Evolutionary conservation across 2,113 vertebrate genomes (phyloP).

Genomic region (Alligator sinensis): DNA sequence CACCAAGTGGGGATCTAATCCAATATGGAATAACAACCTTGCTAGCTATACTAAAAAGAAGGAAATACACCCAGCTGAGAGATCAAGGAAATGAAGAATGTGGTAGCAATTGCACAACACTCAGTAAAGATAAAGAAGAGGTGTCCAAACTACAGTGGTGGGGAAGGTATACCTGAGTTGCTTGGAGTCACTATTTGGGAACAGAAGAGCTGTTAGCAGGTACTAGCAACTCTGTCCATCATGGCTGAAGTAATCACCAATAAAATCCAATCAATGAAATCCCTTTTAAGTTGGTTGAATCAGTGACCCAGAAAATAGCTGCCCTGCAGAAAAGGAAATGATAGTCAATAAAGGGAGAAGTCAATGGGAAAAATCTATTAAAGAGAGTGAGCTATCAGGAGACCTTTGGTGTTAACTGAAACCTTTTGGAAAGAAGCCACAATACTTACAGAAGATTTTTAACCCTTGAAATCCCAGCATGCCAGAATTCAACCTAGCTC

Average conservation of each 20-base stretch:
- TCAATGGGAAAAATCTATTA: slow-evolving; percentile 86
- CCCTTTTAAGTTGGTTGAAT: slow-evolving; percentile 86
- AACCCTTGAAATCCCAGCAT: slow-evolving; percentile 23
- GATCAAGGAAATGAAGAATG: background rate
- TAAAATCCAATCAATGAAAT: slow-evolving; percentile 87
- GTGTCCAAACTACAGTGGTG: background rate
- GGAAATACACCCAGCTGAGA: background rate
- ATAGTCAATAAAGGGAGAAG: slow-evolving; percentile 85
- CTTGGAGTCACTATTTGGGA: slow-evolving; percentile 9
- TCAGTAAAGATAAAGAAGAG: background rate
- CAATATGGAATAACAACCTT: fast-evolving
- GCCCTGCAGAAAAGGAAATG: slow-evolving; percentile 90
- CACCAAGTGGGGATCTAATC: fast-evolving
- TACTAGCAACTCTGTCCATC: slow-evolving; percentile 48
- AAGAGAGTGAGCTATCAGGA: slow-evolving; percentile 71
- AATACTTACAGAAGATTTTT: slow-evolving; percentile 53
- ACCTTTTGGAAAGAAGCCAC: slow-evolving; percentile 82
- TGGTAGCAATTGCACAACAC: background rate
- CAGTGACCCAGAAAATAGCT: slow-evolving; percentile 92
- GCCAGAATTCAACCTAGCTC: background rate
- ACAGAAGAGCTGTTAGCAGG: slow-evolving; percentile 31
- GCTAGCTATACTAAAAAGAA: background rate
- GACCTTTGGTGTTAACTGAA: slow-evolving; percentile 81
- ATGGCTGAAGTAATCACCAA: slow-evolving; percentile 77
- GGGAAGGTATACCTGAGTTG: background rate